Conservation (phyloP, 2,888 invertebrate species). For the Aspidiotus destructor region DNA sequence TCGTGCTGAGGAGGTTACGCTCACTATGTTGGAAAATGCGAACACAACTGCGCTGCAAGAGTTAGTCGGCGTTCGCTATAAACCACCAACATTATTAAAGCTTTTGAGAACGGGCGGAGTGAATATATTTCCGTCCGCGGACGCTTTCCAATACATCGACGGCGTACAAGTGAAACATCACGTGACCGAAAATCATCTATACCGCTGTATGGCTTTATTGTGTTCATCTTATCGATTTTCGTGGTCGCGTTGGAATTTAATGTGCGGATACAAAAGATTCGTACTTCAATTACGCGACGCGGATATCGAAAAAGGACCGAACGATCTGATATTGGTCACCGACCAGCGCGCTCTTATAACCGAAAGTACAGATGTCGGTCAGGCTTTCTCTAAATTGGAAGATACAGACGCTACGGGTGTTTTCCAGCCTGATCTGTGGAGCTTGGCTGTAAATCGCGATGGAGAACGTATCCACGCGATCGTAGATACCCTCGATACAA, state of each 20-base stretch:
- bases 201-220: slow-evolving; percentile 66
- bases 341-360: slow-evolving; percentile 59
- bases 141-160: slow-evolving; percentile 63
- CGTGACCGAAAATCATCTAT: slow-evolving; percentile 63
- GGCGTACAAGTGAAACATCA: slow-evolving; percentile 50
- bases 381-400: slow-evolving; percentile 53
- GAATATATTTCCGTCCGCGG: slow-evolving; percentile 72
- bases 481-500: slow-evolving; percentile 50
- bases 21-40: slow-evolving; percentile 51
- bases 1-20: slow-evolving; percentile 40
- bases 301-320: slow-evolving; percentile 36
- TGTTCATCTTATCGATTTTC: slow-evolving; percentile 65
- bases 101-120: slow-evolving; percentile 58
- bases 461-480: slow-evolving; percentile 50
- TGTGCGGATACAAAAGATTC: slow-evolving; percentile 52
- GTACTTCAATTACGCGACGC: slow-evolving; percentile 58
- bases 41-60: slow-evolving; percentile 53
- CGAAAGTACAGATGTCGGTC: slow-evolving; percentile 65
- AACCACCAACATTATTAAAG: slow-evolving; percentile 50
- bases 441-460: slow-evolving; percentile 55
- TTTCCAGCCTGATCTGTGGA: slow-evolving; percentile 66
- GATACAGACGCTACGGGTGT: slow-evolving; percentile 44
- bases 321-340: slow-evolving; percentile 50
- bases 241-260: slow-evolving; percentile 65
- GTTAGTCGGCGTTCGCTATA: slow-evolving; percentile 52